Conservation (phyloP, 2,113 vertebrate species). For the Lophius piscatorius region DNA sequence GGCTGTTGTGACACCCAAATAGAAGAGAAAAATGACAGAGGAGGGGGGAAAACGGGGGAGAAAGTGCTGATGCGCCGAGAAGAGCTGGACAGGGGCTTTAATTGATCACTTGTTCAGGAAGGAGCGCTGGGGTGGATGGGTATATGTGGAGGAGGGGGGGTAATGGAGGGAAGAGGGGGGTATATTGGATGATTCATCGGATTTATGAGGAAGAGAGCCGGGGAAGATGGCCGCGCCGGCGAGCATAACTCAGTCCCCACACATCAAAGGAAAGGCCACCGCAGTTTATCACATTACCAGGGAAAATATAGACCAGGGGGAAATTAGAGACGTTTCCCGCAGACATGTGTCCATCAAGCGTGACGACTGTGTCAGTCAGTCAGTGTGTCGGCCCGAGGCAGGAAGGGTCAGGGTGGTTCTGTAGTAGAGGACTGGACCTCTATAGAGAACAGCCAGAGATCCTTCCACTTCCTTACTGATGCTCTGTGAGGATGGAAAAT, state of each 20-base stretch:
- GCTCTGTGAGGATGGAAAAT: constrained; percentile 61
- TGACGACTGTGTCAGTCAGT: constrained; percentile 31
- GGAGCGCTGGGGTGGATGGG: constrained; percentile 21
- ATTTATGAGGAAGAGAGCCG: constrained; percentile 74
- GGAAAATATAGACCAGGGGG: constrained; percentile 38
- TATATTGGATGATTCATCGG: constrained; percentile 64
- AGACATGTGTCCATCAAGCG: constrained; percentile 10
- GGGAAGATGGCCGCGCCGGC: constrained; percentile 57
- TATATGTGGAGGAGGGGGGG: constrained; percentile 27
- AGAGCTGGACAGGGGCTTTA: constrained; percentile 70
- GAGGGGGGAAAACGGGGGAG: constrained; percentile 33
- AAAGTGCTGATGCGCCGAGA: constrained; percentile 74
- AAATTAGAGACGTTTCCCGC: constrained; percentile 45
- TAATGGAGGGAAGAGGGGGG: constrained; percentile 67
- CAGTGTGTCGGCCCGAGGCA: constrained; percentile 59
- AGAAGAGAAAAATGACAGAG: constrained; percentile 54
- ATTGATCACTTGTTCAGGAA: constrained; percentile 79
- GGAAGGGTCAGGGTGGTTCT: constrained; percentile 55
- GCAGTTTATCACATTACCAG: constrained; percentile 48
- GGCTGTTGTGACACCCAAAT: constrained; percentile 34
- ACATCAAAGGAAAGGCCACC: constrained; percentile 64
- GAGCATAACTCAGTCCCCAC: constrained; percentile 66
- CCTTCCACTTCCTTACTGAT: no score
- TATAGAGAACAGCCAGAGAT: no score
- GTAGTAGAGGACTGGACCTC: constrained; percentile 42